Conservation (phyloP, 2,888 invertebrate species). For the Gonocerus acuteangulatus region DNA sequence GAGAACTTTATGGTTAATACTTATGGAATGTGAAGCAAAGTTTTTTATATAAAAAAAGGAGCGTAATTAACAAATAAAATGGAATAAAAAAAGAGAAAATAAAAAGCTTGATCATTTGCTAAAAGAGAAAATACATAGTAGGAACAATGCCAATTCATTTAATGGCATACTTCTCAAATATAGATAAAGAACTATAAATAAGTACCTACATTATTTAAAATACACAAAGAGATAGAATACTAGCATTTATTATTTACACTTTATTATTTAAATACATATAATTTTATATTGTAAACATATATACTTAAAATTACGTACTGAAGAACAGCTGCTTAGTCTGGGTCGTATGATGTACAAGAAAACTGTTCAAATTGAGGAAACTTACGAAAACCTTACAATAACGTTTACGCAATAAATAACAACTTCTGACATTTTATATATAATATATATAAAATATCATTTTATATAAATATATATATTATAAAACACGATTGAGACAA, state of each 20-base stretch:
- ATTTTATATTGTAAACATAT: too few relatives aligned
- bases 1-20: neutral
- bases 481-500: conserved; percentile 3
- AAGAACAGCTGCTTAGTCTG: too few relatives aligned
- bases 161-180: too few relatives aligned
- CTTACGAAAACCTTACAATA: conserved; percentile 21
- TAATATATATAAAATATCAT: conserved; percentile 11
- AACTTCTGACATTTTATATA: neutral
- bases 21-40: conserved; percentile 20
- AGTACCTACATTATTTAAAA: too few relatives aligned
- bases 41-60: neutral
- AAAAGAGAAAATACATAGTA: conserved; percentile 3
- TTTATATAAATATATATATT: neutral
- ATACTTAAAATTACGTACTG: too few relatives aligned
- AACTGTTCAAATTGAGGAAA: conserved; percentile 18
- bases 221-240: too few relatives aligned
- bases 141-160: neutral
- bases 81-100: conserved; percentile 2
- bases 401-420: conserved; percentile 3
- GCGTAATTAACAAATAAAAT: too few relatives aligned
- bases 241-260: too few relatives aligned
- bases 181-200: too few relatives aligned
- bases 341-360: neutral
- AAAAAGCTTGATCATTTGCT: conserved; percentile 5
- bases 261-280: too few relatives aligned